Evolutionary conservation across 1,140 invertebrate genomes (phyloP).

Genomic region (Papilio polyxenes): DNA sequence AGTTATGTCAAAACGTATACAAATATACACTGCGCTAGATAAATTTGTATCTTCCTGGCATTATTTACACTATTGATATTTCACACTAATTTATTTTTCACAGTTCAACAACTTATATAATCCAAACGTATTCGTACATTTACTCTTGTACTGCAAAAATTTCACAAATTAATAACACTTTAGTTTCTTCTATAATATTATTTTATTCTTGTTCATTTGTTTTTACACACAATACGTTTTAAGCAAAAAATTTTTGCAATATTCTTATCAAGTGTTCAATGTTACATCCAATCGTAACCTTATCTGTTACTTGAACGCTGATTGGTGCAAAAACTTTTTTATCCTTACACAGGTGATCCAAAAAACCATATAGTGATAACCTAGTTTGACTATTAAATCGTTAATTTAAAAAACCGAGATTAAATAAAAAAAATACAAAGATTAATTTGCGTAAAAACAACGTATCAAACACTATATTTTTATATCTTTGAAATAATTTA

Average conservation of each 20-base stretch:
- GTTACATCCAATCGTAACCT: background rate
- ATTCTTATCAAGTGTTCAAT: background rate
- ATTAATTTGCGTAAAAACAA: too few relatives aligned
- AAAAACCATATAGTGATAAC: background rate
- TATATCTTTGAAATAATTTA: background rate
- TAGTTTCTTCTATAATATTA: background rate
- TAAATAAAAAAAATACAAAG: too few relatives aligned
- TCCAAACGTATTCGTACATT: background rate
- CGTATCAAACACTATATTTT: too few relatives aligned
- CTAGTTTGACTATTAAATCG: too few relatives aligned
- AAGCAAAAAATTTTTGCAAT: background rate
- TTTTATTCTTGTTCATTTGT: background rate
- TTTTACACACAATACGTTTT: background rate
- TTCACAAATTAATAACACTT: background rate
- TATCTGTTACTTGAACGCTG: background rate
- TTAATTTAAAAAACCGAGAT: too few relatives aligned
- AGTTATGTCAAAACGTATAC: too few relatives aligned
- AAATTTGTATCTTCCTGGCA: too few relatives aligned
- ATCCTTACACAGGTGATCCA: background rate
- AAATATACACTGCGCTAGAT: too few relatives aligned
- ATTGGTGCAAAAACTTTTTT: background rate
- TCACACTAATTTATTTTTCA: background rate
- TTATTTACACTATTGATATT: too few relatives aligned
- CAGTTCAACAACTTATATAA: background rate
- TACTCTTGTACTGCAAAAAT: background rate